Evolutionary conservation across 2,113 vertebrate species (phyloP).

Genomic region (Anhinga anhinga): DNA sequence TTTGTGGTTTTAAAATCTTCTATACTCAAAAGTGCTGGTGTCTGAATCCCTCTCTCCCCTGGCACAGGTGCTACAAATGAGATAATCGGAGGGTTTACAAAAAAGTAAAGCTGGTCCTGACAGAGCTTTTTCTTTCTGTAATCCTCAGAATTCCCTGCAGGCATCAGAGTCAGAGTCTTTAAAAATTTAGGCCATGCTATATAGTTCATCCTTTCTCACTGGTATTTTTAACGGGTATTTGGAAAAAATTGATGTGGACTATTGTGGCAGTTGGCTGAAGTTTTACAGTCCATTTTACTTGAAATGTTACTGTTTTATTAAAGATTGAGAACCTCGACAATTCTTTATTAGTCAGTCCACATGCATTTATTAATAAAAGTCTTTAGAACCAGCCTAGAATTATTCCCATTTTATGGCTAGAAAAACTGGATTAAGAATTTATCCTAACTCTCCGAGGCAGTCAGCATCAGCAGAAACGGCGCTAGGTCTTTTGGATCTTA

Average conservation of each 20-base stretch:
- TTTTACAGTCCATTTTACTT: not conserved
- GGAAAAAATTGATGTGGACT: not conserved
- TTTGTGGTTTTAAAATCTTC: not conserved
- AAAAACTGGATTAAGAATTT: conserved; percentile 29
- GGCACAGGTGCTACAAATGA: not conserved
- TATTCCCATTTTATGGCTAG: not conserved
- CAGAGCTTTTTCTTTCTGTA: not conserved
- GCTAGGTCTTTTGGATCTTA: not conserved
- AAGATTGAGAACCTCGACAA: not conserved
- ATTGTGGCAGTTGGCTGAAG: not conserved
- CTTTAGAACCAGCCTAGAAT: not conserved
- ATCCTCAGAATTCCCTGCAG: not conserved
- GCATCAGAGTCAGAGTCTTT: not conserved
- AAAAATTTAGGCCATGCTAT: not conserved
- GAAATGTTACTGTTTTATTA: not conserved
- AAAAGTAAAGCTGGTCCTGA: not conserved
- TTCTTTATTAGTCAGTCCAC: not conserved
- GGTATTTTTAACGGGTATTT: not conserved
- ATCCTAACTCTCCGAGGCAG: not conserved
- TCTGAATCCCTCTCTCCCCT: not conserved
- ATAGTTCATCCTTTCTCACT: not conserved
- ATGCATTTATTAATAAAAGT: not conserved
- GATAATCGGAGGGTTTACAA: not conserved
- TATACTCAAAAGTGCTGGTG: not conserved
- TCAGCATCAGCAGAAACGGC: not conserved